Conservation (phyloP, 2,888 invertebrate genomes). For the Cheilosia vulpina region DNA sequence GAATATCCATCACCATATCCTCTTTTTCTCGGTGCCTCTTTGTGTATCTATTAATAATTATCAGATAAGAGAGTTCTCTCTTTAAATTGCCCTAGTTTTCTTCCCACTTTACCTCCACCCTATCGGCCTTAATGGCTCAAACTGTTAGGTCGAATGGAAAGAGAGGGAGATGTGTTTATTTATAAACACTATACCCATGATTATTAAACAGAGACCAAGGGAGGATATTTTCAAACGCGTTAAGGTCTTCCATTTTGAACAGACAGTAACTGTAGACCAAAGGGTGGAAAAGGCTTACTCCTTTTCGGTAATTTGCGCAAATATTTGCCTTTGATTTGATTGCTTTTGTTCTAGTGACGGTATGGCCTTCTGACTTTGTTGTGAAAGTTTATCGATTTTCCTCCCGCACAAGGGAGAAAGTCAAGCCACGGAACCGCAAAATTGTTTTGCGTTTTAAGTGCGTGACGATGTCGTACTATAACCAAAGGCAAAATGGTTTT, state of each 20-base stretch:
- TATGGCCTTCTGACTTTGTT: background rate
- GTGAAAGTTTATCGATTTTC: slow-evolving; percentile 34
- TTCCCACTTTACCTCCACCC: background rate
- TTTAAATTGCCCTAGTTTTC: slow-evolving; percentile 62
- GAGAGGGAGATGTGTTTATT: slow-evolving; percentile 28
- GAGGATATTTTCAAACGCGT: slow-evolving; percentile 2
- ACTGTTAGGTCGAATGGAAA: slow-evolving; percentile 31
- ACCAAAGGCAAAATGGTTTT: slow-evolving; percentile 36
- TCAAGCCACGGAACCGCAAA: slow-evolving; percentile 40
- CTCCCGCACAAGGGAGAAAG: slow-evolving; percentile 1
- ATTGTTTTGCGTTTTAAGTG: slow-evolving; percentile 56
- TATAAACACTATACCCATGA: background rate
- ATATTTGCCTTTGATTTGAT: slow-evolving; percentile 26
- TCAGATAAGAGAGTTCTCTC: slow-evolving; percentile 47
- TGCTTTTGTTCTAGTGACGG: slow-evolving; percentile 6
- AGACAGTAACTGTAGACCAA: background rate
- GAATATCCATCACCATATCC: slow-evolving; percentile 10
- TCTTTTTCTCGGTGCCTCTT: background rate
- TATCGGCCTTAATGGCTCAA: slow-evolving; percentile 30
- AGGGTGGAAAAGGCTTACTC: slow-evolving; percentile 6
- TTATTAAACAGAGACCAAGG: background rate
- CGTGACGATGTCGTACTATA: slow-evolving; percentile 33
- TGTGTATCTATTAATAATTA: slow-evolving; percentile 63
- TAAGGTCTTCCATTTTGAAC: background rate
- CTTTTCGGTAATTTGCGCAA: background rate